These are phyloP conservation scores for Phataginus tricuspis DNA, from an alignment of 2,797 vertebrate species.

Conservation along the genomic window DNA sequence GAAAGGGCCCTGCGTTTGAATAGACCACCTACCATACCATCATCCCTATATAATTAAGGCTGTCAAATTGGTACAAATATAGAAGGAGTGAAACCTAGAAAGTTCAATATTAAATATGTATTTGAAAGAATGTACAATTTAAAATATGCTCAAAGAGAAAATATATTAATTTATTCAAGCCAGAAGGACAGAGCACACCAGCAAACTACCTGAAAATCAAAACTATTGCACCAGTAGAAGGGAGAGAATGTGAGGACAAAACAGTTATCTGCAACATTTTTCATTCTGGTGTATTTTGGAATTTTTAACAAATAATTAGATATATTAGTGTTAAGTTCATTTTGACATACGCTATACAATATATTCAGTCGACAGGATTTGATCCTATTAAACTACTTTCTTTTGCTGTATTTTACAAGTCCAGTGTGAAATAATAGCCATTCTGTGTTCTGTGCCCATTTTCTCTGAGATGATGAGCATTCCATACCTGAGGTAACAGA, in stretches of 20 bases:
- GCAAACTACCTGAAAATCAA: background rate
- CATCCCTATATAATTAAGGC: background rate
- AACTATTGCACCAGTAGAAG: background rate
- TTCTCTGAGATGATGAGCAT: background rate
- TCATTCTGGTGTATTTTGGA: background rate
- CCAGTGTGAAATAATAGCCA: background rate
- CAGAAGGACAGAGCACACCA: background rate
- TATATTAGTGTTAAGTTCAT: background rate
- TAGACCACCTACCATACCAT: background rate
- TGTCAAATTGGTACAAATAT: constrained; percentile 2
- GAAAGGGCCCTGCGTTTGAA: constrained; percentile 21
- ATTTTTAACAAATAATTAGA: background rate
- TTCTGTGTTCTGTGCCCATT: background rate
- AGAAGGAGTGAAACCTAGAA: background rate
- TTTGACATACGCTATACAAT: background rate
- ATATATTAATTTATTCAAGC: background rate
- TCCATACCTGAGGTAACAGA: background rate
- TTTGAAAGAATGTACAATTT: constrained; percentile 22
- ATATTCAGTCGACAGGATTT: background rate
- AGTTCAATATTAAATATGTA: background rate
- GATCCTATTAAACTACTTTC: background rate
- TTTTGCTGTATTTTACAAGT: background rate
- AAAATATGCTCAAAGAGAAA: background rate
- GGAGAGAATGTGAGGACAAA: fast-evolving
- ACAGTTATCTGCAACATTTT: background rate